These are phyloP conservation scores for Sitodiplosis mosellana DNA, from an alignment of 1,140 invertebrate species.

Conservation along the genomic window DNA sequence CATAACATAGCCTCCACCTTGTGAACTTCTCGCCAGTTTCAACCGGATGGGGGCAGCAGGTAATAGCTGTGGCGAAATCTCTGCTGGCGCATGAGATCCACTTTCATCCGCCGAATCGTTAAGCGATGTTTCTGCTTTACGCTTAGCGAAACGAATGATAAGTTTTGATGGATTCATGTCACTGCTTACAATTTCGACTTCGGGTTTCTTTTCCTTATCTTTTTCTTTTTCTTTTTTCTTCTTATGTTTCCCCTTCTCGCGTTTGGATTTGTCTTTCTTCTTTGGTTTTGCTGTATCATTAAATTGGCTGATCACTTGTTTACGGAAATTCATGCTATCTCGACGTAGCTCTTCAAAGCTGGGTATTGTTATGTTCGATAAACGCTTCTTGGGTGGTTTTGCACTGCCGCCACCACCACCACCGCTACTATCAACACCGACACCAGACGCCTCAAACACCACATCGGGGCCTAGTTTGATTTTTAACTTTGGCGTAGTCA, in stretches of 20 bases:
- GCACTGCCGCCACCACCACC: conserved; percentile 32
- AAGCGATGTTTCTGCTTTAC: conserved; percentile 4
- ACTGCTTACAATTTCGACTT: conserved; percentile 13
- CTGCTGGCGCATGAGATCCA: conserved; percentile 15
- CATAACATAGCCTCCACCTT: conserved; percentile 46
- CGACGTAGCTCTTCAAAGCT: conserved; percentile 57
- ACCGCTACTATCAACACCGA: conserved; percentile 21
- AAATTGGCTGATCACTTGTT: conserved; percentile 64
- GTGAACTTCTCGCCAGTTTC: conserved; percentile 58
- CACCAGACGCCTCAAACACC: conserved; percentile 2
- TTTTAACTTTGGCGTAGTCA: conserved; percentile 54
- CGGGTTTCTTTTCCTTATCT: conserved; percentile 27
- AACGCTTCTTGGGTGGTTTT: conserved; percentile 62
- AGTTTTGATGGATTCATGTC: conserved; percentile 37
- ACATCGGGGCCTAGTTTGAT: conserved; percentile 50
- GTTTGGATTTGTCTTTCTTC: conserved; percentile 31
- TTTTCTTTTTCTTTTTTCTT: conserved; percentile 38
- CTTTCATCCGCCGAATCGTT: conserved; percentile 10
- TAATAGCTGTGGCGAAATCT: conserved; percentile 29
- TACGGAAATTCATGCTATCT: conserved; percentile 75
- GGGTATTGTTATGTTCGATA: conserved; percentile 39
- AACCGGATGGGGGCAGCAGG: conserved; percentile 60
- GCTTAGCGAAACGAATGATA: conserved; percentile 40
- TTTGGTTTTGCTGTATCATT: conserved; percentile 45
- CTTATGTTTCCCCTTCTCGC: conserved; percentile 41